Evolutionary conservation across 2,113 vertebrate genomes (phyloP).

Genomic region (Coracopsis vasa): DNA sequence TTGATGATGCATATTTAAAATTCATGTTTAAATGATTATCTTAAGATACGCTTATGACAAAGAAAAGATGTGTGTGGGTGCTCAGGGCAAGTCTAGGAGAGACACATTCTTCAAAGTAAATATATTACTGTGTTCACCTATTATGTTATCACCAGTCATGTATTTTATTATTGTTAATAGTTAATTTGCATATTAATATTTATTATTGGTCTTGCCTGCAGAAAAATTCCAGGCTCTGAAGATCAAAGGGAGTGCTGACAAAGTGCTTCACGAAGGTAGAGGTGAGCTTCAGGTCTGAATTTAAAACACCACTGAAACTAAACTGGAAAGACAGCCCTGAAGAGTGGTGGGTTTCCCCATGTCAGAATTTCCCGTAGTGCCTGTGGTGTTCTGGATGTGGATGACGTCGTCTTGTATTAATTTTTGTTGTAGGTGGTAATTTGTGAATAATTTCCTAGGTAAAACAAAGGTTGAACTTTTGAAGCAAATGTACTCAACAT

Average conservation of each 20-base stretch:
- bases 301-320: background rate
- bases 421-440: conserved; percentile 35
- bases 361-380: background rate
- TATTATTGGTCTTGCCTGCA: background rate
- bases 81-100: background rate
- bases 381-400: background rate
- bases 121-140: background rate
- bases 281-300: background rate
- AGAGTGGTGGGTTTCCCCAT: rapidly evolving
- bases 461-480: conserved; percentile 37
- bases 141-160: background rate
- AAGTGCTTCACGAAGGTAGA: rapidly evolving
- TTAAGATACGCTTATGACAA: background rate
- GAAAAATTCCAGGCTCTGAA: background rate
- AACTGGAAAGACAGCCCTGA: background rate
- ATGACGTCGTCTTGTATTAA: background rate
- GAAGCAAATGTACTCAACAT: conserved; percentile 43
- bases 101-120: background rate
- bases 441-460: conserved; percentile 33
- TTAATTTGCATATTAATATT: background rate
- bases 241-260: background rate
- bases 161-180: conserved; percentile 6
- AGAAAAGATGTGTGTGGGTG: background rate
- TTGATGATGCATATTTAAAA: background rate
- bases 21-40: background rate